Percentiles rank a stretch among this genome's conserved stretches.
Evolutionary conservation across 2,797 vertebrate genomes (phyloP).

Genomic region (Urophycis tenuis): DNA sequence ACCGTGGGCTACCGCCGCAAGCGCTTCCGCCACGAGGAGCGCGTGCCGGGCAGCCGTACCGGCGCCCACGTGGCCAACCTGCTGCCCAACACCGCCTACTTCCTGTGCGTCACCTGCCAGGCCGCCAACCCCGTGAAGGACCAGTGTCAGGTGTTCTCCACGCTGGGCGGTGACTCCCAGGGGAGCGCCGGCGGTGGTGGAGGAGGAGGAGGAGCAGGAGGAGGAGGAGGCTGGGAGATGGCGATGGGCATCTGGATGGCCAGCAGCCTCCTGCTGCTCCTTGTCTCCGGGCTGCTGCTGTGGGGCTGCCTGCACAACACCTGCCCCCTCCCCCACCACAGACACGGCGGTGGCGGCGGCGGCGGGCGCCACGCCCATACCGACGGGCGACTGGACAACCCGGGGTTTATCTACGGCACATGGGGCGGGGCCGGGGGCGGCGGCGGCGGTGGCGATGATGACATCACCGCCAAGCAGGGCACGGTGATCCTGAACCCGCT

Average conservation of each 20-base stretch:
- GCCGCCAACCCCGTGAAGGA: constrained; percentile 75
- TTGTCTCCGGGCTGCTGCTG: constrained; percentile 73
- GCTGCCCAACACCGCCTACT: constrained; percentile 79
- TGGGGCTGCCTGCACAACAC: constrained; percentile 76
- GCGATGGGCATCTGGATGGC: constrained; percentile 82
- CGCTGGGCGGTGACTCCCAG: constrained; percentile 48
- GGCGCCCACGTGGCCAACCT: constrained; percentile 74
- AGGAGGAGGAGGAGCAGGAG: not conserved
- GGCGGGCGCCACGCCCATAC: constrained; percentile 24
- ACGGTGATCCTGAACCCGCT: constrained; percentile 59
- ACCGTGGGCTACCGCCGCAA: constrained; percentile 77
- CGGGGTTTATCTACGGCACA: constrained; percentile 43
- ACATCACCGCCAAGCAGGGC: constrained; percentile 45
- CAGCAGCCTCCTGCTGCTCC: constrained; percentile 77
- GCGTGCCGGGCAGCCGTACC: constrained; percentile 78
- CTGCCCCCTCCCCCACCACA: constrained; percentile 56
- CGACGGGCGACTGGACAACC: constrained; percentile 24
- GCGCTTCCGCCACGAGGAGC: constrained; percentile 78
- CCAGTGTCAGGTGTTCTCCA: constrained; percentile 83
- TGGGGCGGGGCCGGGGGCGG: constrained; percentile 33
- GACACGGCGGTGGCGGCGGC: constrained; percentile 23
- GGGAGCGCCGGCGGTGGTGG: constrained; percentile 40
- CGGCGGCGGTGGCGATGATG: constrained; percentile 33
- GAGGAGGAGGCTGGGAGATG: constrained; percentile 69
- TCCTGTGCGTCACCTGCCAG: constrained; percentile 84